Conservation (phyloP, 1,140 invertebrate species). For the Oedothorax gibbosus region DNA sequence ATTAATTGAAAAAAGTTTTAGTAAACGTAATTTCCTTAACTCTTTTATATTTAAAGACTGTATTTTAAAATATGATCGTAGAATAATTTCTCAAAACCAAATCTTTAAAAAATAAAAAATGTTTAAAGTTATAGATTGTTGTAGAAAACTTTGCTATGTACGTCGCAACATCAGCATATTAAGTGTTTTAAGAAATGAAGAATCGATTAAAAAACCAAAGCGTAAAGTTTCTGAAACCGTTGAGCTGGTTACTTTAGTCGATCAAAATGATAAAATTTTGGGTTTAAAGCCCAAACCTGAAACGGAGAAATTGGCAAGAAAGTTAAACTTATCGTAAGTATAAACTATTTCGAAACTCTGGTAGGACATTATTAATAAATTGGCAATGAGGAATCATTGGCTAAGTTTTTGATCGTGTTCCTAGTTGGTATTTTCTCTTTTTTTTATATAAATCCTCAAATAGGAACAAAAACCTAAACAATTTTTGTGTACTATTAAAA, state of each 20-base stretch:
- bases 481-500: too few relatives aligned
- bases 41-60: neutral
- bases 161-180: neutral
- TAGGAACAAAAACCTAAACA: too few relatives aligned
- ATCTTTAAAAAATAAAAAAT: neutral
- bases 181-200: neutral
- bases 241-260: conserved; percentile 49
- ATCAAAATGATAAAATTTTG: conserved; percentile 47
- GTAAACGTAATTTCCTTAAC: too few relatives aligned
- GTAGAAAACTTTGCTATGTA: neutral
- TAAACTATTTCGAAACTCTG: too few relatives aligned
- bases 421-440: too few relatives aligned
- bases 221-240: conserved; percentile 55
- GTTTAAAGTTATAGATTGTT: conserved; percentile 26
- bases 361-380: too few relatives aligned
- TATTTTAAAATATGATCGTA: neutral
- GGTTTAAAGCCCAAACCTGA: conserved; percentile 54
- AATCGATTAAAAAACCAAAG: conserved; percentile 32
- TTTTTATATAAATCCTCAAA: too few relatives aligned
- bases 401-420: too few relatives aligned
- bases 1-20: too few relatives aligned
- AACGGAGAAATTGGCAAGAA: conserved; percentile 46
- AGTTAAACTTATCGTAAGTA: conserved; percentile 53
- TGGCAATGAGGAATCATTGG: too few relatives aligned
- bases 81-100: too few relatives aligned